These are phyloP conservation scores for Drosophila rufa DNA, from an alignment of 1,140 invertebrate species.

Conservation along the genomic window DNA sequence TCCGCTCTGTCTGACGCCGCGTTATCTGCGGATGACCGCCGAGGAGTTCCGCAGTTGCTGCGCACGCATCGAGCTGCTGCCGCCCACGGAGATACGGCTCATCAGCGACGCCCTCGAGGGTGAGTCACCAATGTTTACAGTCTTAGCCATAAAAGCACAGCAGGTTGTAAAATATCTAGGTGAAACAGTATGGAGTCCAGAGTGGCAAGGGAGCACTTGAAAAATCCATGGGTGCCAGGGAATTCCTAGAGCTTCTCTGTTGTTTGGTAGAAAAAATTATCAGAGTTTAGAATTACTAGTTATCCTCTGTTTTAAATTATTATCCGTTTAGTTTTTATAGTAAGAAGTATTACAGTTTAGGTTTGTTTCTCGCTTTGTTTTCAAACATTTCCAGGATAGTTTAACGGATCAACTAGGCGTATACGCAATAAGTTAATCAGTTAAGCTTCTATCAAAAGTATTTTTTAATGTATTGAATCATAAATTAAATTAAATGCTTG, in stretches of 20 bases:
- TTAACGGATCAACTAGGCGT: too few species aligned
- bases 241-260: neutral
- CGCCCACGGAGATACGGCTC: conserved; percentile 67
- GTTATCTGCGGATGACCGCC: conserved; percentile 75
- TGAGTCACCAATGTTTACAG: conserved; percentile 26
- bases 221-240: neutral
- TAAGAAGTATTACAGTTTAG: neutral
- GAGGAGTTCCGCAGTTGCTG: conserved; percentile 78
- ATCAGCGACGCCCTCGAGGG: conserved; percentile 75
- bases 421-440: neutral
- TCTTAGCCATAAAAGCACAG: neutral
- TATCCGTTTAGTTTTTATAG: too few species aligned
- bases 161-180: neutral
- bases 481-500: too few species aligned
- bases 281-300: neutral
- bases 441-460: neutral
- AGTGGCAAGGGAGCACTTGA: neutral
- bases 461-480: neutral
- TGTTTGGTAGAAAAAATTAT: neutral
- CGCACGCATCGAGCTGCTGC: conserved; percentile 76
- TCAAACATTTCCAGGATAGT: neutral
- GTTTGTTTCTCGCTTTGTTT: too few species aligned
- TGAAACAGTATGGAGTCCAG: neutral
- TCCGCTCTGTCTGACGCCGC: conserved; percentile 78
- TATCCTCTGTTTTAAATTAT: too few species aligned